Evolutionary conservation across 2,888 invertebrate species (phyloP).

Genomic region (Dolichomitus sp.): DNA sequence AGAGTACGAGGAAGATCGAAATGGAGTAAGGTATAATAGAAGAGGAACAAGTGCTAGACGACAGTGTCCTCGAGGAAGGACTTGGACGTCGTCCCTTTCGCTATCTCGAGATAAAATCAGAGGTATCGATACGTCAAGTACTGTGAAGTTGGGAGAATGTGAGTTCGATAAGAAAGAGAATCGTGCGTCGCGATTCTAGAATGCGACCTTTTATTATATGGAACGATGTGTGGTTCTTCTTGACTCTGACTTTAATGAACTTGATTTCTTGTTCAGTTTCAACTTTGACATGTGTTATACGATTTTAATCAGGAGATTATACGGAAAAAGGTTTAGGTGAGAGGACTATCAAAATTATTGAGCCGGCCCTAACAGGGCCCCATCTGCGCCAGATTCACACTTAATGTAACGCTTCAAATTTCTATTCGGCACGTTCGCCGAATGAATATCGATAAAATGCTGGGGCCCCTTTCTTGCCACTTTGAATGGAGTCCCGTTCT

Average conservation of each 20-base stretch:
- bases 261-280: not conserved
- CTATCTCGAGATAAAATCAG: slow-evolving; percentile 50
- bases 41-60: slow-evolving; percentile 34
- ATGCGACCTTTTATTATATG: not conserved
- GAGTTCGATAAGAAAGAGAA: slow-evolving; percentile 49
- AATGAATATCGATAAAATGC: too few species aligned
- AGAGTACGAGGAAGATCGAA: slow-evolving; percentile 2
- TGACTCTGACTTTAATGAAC: not conserved
- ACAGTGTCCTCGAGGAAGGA: slow-evolving; percentile 29
- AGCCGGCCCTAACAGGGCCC: too few species aligned
- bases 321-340: too few species aligned
- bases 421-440: too few species aligned
- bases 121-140: slow-evolving; percentile 22
- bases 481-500: not conserved
- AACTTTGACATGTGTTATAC: not conserved
- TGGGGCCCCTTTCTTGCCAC: not conserved
- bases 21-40: slow-evolving; percentile 6
- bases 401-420: not conserved
- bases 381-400: too few species aligned
- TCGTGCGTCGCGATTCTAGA: not conserved
- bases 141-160: slow-evolving; percentile 29
- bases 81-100: not conserved
- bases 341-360: too few species aligned
- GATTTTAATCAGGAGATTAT: too few species aligned
- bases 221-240: not conserved